Conservation (phyloP, 2,888 invertebrate genomes). For the Polietes domitor region DNA sequence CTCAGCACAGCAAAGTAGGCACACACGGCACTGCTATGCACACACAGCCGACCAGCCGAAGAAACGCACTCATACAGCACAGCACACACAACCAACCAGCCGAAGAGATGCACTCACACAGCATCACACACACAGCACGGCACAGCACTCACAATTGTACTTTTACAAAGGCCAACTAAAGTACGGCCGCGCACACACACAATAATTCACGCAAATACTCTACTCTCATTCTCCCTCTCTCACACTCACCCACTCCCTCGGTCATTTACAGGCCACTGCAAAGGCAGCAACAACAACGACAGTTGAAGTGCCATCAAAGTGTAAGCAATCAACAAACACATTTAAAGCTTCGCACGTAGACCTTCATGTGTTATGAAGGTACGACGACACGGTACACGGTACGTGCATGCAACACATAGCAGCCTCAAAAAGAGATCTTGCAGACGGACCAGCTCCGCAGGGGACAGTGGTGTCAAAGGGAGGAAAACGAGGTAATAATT, state of each 20-base stretch:
- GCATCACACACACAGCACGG: neutral
- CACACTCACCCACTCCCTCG: neutral
- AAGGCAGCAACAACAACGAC: neutral
- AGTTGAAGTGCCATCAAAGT: constrained; percentile 16
- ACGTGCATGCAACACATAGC: constrained; percentile 14
- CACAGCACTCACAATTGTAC: too few relatives aligned
- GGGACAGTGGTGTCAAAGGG: neutral
- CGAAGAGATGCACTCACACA: neutral
- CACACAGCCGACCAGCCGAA: neutral
- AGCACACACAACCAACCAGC: neutral
- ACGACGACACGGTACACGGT: neutral
- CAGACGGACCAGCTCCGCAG: neutral
- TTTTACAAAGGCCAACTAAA: too few relatives aligned
- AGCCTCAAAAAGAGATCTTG: neutral
- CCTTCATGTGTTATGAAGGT: neutral
- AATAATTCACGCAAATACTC: too few relatives aligned
- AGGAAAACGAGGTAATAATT: too few relatives aligned
- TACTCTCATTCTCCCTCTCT: too few relatives aligned
- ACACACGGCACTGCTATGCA: neutral
- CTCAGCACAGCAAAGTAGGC: neutral
- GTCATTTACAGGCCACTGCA: too few relatives aligned
- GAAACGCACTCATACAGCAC: neutral
- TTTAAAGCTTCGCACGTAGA: constrained; percentile 24
- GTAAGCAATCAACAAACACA: constrained; percentile 33
- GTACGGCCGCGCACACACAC: too few relatives aligned